These are phyloP conservation scores for Drosophila orosa DNA, from an alignment of 1,140 invertebrate genomes.

Conservation along the genomic window DNA sequence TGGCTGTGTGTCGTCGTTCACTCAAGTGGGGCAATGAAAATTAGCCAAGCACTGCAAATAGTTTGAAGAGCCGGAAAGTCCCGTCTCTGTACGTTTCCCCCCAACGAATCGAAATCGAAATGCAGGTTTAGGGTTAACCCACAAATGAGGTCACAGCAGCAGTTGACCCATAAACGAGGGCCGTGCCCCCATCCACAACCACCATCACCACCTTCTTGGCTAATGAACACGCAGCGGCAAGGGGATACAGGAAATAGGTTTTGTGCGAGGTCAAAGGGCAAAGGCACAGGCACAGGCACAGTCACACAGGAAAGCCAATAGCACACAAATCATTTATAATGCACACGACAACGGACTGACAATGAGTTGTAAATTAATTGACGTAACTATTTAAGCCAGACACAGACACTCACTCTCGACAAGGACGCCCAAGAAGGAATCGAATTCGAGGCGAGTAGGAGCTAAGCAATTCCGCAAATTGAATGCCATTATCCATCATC, in stretches of 20 bases:
- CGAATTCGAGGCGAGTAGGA: conserved; percentile 3
- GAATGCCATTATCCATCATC: conserved; percentile 81
- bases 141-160: conserved; percentile 64
- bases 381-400: conserved; percentile 72
- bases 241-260: conserved; percentile 7
- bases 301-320: background rate
- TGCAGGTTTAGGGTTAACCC: conserved; percentile 19
- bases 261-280: background rate
- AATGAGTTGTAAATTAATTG: conserved; percentile 80
- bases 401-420: conserved; percentile 14
- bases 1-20: conserved; percentile 33
- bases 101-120: conserved; percentile 51
- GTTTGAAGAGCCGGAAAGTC: conserved; percentile 48
- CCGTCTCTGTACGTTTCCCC: background rate
- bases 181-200: conserved; percentile 22
- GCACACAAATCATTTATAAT: conserved; percentile 79
- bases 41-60: conserved; percentile 69
- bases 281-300: conserved; percentile 6
- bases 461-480: conserved; percentile 65
- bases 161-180: conserved; percentile 69
- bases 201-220: too few species aligned
- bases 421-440: conserved; percentile 25
- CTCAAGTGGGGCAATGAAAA: conserved; percentile 70
- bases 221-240: conserved; percentile 40
- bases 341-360: conserved; percentile 74